Conservation (phyloP, 2,888 invertebrate genomes). For the Ditula angustiorana region DNA sequence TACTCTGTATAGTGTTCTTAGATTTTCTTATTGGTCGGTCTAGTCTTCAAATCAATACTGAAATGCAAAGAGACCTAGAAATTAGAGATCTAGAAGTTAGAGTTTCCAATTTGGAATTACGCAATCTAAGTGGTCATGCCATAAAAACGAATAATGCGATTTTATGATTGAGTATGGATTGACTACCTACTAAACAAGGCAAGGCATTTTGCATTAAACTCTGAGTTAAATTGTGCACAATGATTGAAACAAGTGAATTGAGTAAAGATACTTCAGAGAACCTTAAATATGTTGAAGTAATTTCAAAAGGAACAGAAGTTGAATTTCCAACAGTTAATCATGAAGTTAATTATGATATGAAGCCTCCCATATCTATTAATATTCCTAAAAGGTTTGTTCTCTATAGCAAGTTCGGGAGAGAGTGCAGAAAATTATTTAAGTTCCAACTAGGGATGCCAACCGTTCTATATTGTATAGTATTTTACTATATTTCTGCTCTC, state of each 20-base stretch:
- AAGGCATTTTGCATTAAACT: not conserved
- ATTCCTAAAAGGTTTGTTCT: slow-evolving; percentile 15
- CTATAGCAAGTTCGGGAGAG: too few species aligned
- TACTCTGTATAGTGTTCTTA: not conserved
- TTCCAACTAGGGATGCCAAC: too few species aligned
- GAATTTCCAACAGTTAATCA: not conserved
- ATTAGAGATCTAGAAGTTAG: not conserved
- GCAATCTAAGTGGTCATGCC: slow-evolving; percentile 18
- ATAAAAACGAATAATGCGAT: slow-evolving; percentile 10
- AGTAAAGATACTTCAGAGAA: not conserved
- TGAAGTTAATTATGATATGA: slow-evolving; percentile 11
- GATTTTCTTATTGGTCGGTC: not conserved
- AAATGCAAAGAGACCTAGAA: not conserved
- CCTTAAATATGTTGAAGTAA: not conserved
- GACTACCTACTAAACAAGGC: too few species aligned
- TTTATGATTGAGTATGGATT: slow-evolving; percentile 7
- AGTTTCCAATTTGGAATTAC: not conserved
- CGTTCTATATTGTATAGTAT: too few species aligned
- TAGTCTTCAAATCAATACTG: slow-evolving; percentile 6
- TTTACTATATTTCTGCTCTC: too few species aligned
- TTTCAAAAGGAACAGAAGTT: not conserved
- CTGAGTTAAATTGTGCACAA: not conserved
- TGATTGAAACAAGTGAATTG: slow-evolving; percentile 4
- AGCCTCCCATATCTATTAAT: not conserved
- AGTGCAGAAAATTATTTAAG: too few species aligned